Evolutionary conservation across 2,888 invertebrate genomes (phyloP), one percentile per base, ranked within the genome.

Genomic region (Agrochola lychnidis): DNA sequence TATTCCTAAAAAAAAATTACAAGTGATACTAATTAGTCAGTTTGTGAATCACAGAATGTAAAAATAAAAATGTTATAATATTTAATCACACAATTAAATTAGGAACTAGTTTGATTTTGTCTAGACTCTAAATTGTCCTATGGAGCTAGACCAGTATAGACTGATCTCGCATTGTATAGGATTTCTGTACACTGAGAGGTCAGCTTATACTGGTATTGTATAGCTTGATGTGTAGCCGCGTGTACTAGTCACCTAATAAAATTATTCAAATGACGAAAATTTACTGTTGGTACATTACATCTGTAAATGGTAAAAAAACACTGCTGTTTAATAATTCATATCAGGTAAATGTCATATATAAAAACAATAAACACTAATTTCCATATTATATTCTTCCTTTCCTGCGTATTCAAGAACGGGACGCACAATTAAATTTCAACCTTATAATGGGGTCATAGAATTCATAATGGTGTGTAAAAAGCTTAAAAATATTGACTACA

Each of bases 321-420:
- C 48, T 22, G 56, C 59, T 73, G 19, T 63, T 78, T 51, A 84
- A 78, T 84, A 84, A 85, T 87, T 84, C 82, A 64, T 57, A 81
- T 77, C 85, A 85, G 66, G 85, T 53, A 87, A 87, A 85, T 59
- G 66, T 42, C 61, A 87, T 87, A 85, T 78, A 79, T 76, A 79
- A 87, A 87, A 79, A 87, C 85, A 86, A 77, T 77, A 77, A 85
- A 85, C 82, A 79, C 83, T 73, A 78, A 85, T 85, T 85, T 87
- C 70, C 79, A 88, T 86, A 74, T 76, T 76, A 72, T 86, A 81
- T 81, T 81, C 76, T 79, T 73, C 42, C 30, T 56, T 75, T 66
- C 42, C 61, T 75, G 68, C 36, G 45, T 76, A 61, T 68, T 48
- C 5, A 42, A 69, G 61, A 57, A n/a, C 0, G n/a, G 0, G n/a